Conservation (phyloP, 1,140 invertebrate species). For the Phymastichus coffea region DNA sequence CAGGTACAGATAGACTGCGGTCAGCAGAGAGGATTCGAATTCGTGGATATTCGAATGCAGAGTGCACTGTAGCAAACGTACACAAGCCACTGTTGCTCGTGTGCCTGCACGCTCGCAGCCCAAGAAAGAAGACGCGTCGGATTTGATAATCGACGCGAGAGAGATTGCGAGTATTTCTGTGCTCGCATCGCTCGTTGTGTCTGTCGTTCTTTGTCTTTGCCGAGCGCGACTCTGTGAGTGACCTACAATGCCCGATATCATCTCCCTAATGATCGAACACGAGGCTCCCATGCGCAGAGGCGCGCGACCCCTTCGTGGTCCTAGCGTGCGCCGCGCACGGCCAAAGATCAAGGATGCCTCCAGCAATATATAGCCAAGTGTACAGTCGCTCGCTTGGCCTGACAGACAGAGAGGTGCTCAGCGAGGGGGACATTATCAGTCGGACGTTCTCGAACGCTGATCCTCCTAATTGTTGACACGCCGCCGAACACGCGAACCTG, state of each 20-base stretch:
- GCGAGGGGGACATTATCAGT: slow-evolving; percentile 39
- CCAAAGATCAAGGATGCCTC: no score
- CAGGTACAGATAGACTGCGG: no score
- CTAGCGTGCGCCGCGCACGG: no score
- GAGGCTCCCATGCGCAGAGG: slow-evolving; percentile 46
- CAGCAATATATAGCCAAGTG: no score
- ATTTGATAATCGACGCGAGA: slow-evolving; percentile 15
- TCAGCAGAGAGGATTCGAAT: neutral
- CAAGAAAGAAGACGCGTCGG: neutral
- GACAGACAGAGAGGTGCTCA: slow-evolving; percentile 3
- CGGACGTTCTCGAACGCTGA: slow-evolving; percentile 42
- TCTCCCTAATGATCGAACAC: slow-evolving; percentile 53
- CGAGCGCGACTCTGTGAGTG: slow-evolving; percentile 40
- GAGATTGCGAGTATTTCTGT: slow-evolving; percentile 25
- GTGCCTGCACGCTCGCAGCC: neutral
- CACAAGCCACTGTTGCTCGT: neutral
- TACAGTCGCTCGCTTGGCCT: no score
- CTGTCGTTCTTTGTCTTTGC: slow-evolving; percentile 31
- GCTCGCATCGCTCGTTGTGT: no score
- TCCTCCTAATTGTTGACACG: slow-evolving; percentile 52
- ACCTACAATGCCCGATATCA: slow-evolving; percentile 49
- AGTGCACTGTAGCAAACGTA: neutral
- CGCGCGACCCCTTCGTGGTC: no score
- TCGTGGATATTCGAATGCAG: slow-evolving; percentile 2
- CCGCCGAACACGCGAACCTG: slow-evolving; percentile 31